Conservation (phyloP, 2,113 vertebrate species). For the Neomonachus schauinslandi region DNA sequence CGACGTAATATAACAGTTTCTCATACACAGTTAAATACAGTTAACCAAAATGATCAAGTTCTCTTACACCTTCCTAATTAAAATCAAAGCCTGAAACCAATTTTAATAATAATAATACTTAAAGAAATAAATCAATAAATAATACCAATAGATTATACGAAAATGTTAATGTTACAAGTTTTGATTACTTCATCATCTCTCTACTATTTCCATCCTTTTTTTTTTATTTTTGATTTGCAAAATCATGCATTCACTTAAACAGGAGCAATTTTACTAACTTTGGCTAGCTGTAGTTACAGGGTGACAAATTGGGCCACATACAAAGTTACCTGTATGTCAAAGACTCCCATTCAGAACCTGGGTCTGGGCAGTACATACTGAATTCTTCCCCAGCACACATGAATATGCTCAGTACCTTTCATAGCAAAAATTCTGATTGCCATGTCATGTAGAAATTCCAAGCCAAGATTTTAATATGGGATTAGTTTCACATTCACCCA, state of each 20-base stretch:
- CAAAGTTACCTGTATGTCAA: background rate
- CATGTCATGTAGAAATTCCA: background rate
- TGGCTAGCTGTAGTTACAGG: background rate
- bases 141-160: background rate
- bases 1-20: background rate
- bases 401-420: background rate
- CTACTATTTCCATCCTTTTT: background rate
- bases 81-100: background rate
- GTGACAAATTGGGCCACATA: background rate
- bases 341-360: background rate
- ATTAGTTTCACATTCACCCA: background rate
- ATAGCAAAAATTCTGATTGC: background rate
- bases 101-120: background rate
- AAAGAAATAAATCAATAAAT: background rate
- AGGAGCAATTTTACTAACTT: background rate
- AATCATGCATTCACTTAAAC: background rate
- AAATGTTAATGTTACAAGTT: background rate
- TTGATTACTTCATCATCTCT: background rate
- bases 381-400: background rate
- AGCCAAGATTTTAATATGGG: background rate
- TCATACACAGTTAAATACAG: background rate
- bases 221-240: background rate
- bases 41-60: background rate
- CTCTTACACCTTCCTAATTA: background rate
- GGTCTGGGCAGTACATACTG: background rate